These are phyloP conservation scores for Scomber colias DNA, from an alignment of 2,113 vertebrate species.

Conservation along the genomic window DNA sequence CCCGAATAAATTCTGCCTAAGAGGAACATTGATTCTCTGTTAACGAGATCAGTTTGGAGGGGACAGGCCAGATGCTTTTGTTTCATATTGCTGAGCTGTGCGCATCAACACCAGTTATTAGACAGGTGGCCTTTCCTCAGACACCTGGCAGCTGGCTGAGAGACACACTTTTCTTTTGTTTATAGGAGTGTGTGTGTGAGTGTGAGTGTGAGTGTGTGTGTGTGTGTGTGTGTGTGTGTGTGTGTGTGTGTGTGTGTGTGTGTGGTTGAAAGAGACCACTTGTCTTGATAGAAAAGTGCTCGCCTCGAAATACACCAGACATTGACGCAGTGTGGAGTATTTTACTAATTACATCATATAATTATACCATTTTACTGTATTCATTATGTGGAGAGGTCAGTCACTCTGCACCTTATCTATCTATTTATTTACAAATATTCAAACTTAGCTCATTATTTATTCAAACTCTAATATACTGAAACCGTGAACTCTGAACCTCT, in stretches of 20 bases:
- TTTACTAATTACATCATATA: no score
- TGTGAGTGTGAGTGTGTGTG: conserved; percentile 26
- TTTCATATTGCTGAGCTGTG: conserved; percentile 61
- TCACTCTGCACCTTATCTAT: no score
- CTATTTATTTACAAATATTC: no score
- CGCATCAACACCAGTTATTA: conserved; percentile 71
- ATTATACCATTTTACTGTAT: no score
- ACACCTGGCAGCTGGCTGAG: conserved; percentile 75
- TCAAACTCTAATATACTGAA: no score
- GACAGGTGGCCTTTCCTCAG: conserved; percentile 75
- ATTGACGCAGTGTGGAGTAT: no score
- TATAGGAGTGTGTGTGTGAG: conserved; percentile 38
- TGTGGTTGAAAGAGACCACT: conserved; percentile 61
- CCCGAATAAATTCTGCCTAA: conserved; percentile 38
- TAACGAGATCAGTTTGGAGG: conserved; percentile 66
- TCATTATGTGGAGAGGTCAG: no score
- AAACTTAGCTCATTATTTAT: no score
- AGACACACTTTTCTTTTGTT: conserved; percentile 55
- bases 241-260: conserved; percentile 27
- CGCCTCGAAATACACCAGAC: neutral
- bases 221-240: conserved; percentile 36
- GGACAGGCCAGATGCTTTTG: conserved; percentile 64
- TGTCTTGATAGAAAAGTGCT: conserved; percentile 69
- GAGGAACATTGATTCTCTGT: conserved; percentile 37
- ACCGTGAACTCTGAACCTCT: no score